These are phyloP conservation scores for Bombus confusus DNA, from an alignment of 1,140 invertebrate genomes.

Conservation along the genomic window DNA sequence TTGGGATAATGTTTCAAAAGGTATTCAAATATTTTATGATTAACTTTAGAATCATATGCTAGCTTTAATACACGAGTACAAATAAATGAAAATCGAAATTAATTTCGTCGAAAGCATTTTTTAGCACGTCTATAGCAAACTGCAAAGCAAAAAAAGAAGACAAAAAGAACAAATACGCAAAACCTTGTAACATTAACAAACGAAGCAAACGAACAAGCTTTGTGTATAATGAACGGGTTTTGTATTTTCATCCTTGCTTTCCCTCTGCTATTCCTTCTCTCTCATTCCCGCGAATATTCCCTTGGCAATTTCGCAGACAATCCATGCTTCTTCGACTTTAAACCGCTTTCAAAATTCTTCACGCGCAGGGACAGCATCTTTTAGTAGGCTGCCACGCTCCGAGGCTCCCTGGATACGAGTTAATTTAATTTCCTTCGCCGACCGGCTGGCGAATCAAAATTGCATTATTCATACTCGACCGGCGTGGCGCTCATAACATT, in stretches of 20 bases:
- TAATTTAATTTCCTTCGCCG: constrained; percentile 3
- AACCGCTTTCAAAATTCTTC: constrained; percentile 25
- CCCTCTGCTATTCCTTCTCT: neutral
- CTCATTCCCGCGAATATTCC: neutral
- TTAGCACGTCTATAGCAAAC: no score
- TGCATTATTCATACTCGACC: constrained; percentile 12
- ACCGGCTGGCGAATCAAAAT: constrained; percentile 25
- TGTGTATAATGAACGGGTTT: neutral
- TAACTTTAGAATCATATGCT: no score
- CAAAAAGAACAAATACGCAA: no score
- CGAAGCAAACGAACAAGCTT: neutral
- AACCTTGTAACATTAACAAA: constrained; percentile 19
- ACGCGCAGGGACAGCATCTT: neutral
- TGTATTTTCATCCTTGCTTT: neutral
- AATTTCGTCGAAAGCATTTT: no score
- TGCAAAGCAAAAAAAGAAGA: no score
- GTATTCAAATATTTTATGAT: no score
- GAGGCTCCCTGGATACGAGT: neutral
- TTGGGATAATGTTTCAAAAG: no score
- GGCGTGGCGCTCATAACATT: neutral
- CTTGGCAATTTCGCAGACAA: neutral
- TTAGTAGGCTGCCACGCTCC: neutral
- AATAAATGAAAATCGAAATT: no score
- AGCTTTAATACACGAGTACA: no score
- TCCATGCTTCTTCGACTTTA: constrained; percentile 14